Evolutionary conservation across 1,140 invertebrate genomes (phyloP).

Genomic region (Caenorhabditis remanei): DNA sequence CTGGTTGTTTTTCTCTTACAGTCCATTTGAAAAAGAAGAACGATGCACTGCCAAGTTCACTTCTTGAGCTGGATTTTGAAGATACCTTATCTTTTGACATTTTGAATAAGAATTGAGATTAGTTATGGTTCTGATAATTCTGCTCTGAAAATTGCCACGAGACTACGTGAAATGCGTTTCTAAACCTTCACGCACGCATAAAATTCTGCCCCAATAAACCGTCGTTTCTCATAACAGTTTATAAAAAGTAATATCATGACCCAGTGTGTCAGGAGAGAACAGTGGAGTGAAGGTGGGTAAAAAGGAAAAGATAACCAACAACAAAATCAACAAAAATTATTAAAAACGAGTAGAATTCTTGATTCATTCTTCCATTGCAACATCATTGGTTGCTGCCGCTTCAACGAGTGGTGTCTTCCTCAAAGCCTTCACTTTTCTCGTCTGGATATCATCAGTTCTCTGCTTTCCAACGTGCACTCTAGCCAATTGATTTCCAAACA

Average conservation of each 20-base stretch:
- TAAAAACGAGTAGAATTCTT: background rate
- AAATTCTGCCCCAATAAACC: too few species aligned
- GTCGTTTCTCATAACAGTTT: too few species aligned
- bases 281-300: constrained; percentile 3
- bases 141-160: too few species aligned
- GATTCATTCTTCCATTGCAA: constrained; percentile 7
- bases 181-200: too few species aligned
- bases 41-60: background rate
- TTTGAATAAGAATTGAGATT: background rate
- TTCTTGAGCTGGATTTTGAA: constrained; percentile 29
- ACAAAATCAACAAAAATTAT: constrained; percentile 12
- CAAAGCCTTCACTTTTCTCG: constrained; percentile 92
- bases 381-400: background rate
- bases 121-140: too few species aligned
- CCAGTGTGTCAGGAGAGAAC: too few species aligned
- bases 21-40: constrained; percentile 42
- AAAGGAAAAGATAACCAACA: constrained; percentile 46
- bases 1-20: background rate
- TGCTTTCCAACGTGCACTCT: constrained; percentile 93
- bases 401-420: constrained; percentile 70
- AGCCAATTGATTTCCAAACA: constrained; percentile 89
- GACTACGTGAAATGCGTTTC: too few species aligned
- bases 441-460: constrained; percentile 88
- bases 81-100: background rate
- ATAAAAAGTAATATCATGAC: too few species aligned